phyloP scores from a whole-genome alignment of 2,797 vertebrate species.

The Anguilla marmorata region DNA sequence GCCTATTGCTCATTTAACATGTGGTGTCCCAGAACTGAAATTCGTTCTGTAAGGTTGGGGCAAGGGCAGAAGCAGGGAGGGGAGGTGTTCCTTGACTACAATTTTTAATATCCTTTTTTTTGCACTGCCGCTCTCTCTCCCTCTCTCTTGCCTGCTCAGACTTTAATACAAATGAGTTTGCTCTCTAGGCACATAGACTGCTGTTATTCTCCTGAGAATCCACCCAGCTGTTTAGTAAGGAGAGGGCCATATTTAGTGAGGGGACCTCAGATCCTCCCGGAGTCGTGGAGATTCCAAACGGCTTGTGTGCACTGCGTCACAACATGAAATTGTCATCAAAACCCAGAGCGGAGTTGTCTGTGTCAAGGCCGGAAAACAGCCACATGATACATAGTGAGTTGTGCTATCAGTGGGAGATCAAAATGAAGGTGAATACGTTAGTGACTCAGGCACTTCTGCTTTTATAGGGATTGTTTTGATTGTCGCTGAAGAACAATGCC shows the following conservation, averaged over 20 bases:
- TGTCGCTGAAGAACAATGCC: not conserved
- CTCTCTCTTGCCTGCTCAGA: not conserved
- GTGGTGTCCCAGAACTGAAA: not conserved
- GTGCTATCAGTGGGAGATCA: not conserved
- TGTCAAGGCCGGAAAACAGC: not conserved
- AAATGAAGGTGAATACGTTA: not conserved
- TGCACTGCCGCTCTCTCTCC: not conserved
- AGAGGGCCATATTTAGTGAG: not conserved
- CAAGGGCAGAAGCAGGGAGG: not conserved
- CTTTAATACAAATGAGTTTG: not conserved
- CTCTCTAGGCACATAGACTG: not conserved
- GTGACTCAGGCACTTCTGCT: not conserved
- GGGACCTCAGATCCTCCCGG: not conserved
- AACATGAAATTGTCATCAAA: not conserved
- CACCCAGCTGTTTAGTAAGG: not conserved
- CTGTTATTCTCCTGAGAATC: not conserved
- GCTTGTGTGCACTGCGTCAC: not conserved
- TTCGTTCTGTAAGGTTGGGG: not conserved
- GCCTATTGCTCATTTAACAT: not conserved
- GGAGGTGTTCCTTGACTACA: not conserved
- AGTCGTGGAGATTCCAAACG: not conserved
- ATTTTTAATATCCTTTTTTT: not conserved
- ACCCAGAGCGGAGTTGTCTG: not conserved
- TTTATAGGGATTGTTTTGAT: not conserved
- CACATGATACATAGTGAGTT: not conserved